Base-by-base conservation (phyloP, 2,888 invertebrate species). In the Dinocampus coccinellae region DNA sequence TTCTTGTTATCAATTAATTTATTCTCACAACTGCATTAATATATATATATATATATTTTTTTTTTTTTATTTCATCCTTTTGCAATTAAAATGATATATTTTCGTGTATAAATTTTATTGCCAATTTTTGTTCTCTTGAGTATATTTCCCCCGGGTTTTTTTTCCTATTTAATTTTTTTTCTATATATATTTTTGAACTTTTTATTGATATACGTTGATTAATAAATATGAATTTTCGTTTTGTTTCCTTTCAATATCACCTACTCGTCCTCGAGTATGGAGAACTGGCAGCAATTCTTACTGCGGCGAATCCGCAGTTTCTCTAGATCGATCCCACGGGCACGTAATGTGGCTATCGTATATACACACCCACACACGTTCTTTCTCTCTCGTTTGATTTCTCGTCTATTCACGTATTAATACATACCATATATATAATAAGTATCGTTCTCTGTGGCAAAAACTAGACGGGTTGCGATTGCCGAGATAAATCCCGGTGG, bases 291-390 rank as follows among this genome's bases (percentile, higher is more conserved):
- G 57, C 80, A 76, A 81, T 79, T 82, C 83, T 86, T 83, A 87
- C 86, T 86, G 86, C 86, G 86, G 82, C 86, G 86, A 86, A 86
- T 87, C 86, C 85, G 55, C 55, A 62, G 36, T 72, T 85, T 84
- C 85, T 86, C 72, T 83, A 85, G 86, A 87, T 87, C 86, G 86
- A 86, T 87, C 84, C 83, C 84, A 84, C 80, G 70, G 71, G 78
- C 75, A 75, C 63, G 77, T 68, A 75, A 39, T 63, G 63, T 42
- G 20, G 29, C 16, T 52, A 26, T 63, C 16, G 47, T 47, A 24
- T 29, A 33, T 16, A 24, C 42, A 34, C 36, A 36, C 61, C n/a
- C n/a, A n/a, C n/a, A n/a, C n/a, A n/a, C n/a, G n/a, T n/a, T n/a
- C n/a, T n/a, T n/a, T n/a, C n/a, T 39, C 33, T 61, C 61, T 36